Conservation (phyloP, 2,888 invertebrate genomes). For the Thyatira batis region DNA sequence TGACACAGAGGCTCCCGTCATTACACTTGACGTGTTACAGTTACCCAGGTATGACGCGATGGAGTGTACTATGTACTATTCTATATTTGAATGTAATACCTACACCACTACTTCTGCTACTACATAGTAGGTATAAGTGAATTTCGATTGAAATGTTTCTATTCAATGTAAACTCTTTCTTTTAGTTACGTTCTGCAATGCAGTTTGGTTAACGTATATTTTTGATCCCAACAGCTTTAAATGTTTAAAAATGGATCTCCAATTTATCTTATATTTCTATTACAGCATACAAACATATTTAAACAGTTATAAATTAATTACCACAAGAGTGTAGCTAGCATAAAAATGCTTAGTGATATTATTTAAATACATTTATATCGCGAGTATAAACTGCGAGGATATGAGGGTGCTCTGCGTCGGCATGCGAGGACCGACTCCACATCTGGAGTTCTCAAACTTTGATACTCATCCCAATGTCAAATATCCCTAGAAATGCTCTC, state of each 20-base stretch:
- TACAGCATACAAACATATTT: too few relatives aligned
- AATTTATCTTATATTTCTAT: too few relatives aligned
- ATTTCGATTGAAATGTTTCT: too few relatives aligned
- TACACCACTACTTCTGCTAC: too few relatives aligned
- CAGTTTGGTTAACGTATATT: too few relatives aligned
- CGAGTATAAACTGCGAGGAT: constrained; percentile 26
- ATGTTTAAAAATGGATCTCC: too few relatives aligned
- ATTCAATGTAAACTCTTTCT: too few relatives aligned
- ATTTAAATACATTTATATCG: constrained; percentile 20
- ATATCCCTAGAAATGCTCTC: not conserved
- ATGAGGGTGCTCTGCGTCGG: constrained; percentile 26
- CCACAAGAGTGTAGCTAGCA: not conserved
- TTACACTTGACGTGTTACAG: not conserved
- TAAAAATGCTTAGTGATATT: constrained; percentile 19
- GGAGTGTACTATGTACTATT: not conserved
- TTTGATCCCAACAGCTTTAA: too few relatives aligned
- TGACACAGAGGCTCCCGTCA: constrained; percentile 22
- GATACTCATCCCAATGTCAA: not conserved
- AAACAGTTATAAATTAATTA: not conserved
- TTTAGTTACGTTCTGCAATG: too few relatives aligned
- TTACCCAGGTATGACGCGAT: not conserved
- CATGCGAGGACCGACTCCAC: not conserved
- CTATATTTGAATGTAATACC: not conserved
- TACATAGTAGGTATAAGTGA: too few relatives aligned
- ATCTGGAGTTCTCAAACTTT: not conserved